phyloP scores from a whole-genome alignment of 2,888 invertebrate species.

The Agriopis aurantiaria region DNA sequence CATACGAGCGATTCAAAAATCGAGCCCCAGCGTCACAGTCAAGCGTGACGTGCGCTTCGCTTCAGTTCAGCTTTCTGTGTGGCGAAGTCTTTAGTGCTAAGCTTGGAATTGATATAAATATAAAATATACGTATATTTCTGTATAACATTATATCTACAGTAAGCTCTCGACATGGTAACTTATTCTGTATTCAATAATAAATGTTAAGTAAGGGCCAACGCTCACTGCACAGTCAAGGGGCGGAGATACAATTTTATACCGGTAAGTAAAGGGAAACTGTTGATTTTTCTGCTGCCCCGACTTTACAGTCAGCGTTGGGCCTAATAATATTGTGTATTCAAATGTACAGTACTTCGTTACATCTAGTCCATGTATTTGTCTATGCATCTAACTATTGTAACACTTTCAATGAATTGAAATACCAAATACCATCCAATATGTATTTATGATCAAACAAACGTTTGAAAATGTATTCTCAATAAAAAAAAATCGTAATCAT shows the following conservation, averaged over 20 bases:
- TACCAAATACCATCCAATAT: conserved; percentile 23
- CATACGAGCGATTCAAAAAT: too few relatives aligned
- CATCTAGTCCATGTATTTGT: conserved; percentile 36
- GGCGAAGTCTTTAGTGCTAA: conserved; percentile 6
- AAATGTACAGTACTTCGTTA: conserved; percentile 34
- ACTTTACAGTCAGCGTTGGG: too few relatives aligned
- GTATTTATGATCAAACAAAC: conserved; percentile 41
- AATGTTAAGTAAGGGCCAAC: not conserved
- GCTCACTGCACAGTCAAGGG: too few relatives aligned
- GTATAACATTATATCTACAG: conserved; percentile 5
- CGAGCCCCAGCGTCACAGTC: too few relatives aligned
- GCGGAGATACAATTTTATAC: too few relatives aligned
- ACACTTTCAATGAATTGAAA: conserved; percentile 28
- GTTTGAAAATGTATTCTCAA: conserved; percentile 32
- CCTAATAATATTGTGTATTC: conserved; percentile 4
- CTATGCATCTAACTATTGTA: conserved; percentile 16
- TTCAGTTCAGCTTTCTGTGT: not conserved
- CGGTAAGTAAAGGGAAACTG: too few relatives aligned
- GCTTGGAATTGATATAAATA: conserved; percentile 40
- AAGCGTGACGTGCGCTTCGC: too few relatives aligned
- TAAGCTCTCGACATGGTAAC: not conserved
- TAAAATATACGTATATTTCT: conserved; percentile 17
- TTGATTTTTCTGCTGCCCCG: too few relatives aligned
- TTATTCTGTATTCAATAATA: conserved; percentile 10
- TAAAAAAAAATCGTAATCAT: conserved; percentile 5